These are phyloP conservation scores for Himantopus leucocephalus DNA, from an alignment of 2,113 vertebrate species.

Conservation along the genomic window DNA sequence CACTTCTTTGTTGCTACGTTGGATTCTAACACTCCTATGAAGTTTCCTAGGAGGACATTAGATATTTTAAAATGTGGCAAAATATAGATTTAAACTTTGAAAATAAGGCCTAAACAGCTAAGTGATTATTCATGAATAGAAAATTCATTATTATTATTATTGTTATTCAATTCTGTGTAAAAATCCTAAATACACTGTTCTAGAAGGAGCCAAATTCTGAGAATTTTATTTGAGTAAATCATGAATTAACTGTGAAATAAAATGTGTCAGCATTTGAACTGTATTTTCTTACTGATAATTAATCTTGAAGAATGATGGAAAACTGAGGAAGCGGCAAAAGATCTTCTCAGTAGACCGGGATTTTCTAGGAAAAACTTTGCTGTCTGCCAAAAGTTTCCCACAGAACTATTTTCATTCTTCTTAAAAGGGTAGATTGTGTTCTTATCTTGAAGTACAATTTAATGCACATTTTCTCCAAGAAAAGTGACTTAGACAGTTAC, in stretches of 20 bases:
- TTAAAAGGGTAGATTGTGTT: background rate
- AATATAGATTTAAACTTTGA: background rate
- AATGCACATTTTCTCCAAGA: background rate
- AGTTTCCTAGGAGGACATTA: background rate
- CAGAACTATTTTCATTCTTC: background rate
- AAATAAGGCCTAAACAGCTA: background rate
- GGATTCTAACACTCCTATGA: background rate
- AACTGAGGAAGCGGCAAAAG: background rate
- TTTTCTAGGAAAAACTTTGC: background rate
- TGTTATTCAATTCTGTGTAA: background rate
- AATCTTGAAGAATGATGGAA: background rate
- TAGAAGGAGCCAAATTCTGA: background rate
- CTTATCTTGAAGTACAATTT: background rate
- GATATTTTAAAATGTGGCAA: background rate
- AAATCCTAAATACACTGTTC: background rate
- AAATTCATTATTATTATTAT: too few species aligned
- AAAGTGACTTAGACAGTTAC: background rate
- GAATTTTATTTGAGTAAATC: background rate
- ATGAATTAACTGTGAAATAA: background rate
- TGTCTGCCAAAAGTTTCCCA: background rate
- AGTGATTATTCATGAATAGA: background rate
- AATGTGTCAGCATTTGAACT: background rate
- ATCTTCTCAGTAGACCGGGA: background rate
- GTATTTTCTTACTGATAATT: background rate
- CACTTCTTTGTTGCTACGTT: background rate